Percentiles rank a stretch among this genome's conserved stretches.
These are phyloP conservation scores for Paramisgurnus dabryanus DNA, from an alignment of 2,113 vertebrate species.

Conservation along the genomic window DNA sequence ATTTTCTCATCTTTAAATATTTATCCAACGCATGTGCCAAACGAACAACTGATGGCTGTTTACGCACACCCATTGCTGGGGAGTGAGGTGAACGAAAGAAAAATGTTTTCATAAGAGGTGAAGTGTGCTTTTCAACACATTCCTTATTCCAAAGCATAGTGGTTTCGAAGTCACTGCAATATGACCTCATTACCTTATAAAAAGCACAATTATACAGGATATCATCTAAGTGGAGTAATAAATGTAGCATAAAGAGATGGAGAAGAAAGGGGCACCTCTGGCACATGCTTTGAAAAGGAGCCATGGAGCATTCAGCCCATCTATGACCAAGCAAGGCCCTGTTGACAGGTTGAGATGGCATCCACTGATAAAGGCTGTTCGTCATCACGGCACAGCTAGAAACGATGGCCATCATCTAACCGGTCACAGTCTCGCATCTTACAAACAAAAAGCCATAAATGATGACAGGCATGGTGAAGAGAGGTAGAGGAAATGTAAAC, in stretches of 20 bases:
- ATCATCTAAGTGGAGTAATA: conserved; percentile 73
- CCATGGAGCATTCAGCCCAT: conserved; percentile 57
- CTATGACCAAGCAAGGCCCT: conserved; percentile 66
- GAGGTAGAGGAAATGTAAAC: conserved; percentile 60
- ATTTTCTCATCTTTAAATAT: neutral
- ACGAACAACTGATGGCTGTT: conserved; percentile 26
- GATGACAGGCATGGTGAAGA: conserved; percentile 53
- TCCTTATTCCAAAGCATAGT: conserved; percentile 55
- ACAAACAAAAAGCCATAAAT: conserved; percentile 60
- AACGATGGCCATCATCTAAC: neutral
- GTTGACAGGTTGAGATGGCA: conserved; percentile 75
- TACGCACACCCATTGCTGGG: conserved; percentile 27
- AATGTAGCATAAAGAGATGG: conserved; percentile 68
- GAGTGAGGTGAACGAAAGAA: conserved; percentile 33
- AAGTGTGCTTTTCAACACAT: conserved; percentile 65
- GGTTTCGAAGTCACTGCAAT: conserved; percentile 66
- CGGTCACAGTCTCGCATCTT: neutral
- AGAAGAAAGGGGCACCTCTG: conserved; percentile 61
- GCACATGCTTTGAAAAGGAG: conserved; percentile 71
- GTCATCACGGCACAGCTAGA: conserved; percentile 63
- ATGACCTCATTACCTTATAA: conserved; percentile 59
- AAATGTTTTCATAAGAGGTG: conserved; percentile 47
- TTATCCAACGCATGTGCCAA: conserved; percentile 23
- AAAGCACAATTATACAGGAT: conserved; percentile 64
- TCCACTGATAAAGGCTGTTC: conserved; percentile 73